Evolutionary conservation across 2,113 vertebrate species (phyloP).

Genomic region (Psilopsiagon aurifrons): DNA sequence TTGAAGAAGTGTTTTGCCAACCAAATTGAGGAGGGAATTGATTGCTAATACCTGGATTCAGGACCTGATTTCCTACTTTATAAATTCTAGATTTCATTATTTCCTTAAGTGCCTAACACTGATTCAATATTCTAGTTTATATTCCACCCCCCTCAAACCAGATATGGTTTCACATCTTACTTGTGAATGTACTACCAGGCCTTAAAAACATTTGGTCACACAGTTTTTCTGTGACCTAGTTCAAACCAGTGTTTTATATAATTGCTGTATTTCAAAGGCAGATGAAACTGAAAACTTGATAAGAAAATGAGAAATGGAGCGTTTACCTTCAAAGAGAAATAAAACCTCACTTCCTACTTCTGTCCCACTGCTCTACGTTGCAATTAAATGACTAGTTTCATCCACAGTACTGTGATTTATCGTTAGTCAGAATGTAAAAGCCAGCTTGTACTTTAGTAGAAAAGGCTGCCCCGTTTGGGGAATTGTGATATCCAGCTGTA

Average conservation of each 20-base stretch:
- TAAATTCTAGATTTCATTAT: neutral
- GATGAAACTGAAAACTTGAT: slow-evolving; percentile 51
- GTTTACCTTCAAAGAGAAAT: slow-evolving; percentile 50
- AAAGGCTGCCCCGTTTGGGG: neutral
- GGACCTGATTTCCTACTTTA: neutral
- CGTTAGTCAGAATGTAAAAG: neutral
- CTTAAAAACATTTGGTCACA: slow-evolving; percentile 38
- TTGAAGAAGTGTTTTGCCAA: neutral
- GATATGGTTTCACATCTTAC: slow-evolving; percentile 10
- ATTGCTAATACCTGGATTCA: neutral
- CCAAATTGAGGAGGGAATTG: neutral
- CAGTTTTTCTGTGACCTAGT: slow-evolving; percentile 20
- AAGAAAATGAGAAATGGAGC: slow-evolving; percentile 33
- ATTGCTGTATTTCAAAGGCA: slow-evolving; percentile 64
- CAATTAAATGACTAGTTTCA: neutral
- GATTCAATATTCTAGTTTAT: slow-evolving; percentile 29
- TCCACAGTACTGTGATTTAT: neutral
- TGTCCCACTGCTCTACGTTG: neutral
- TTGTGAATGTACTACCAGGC: slow-evolving; percentile 9
- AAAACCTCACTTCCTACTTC: slow-evolving; percentile 20
- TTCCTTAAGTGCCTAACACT: neutral
- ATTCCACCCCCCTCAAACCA: neutral
- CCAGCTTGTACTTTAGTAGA: neutral
- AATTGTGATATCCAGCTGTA: neutral
- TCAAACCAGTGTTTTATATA: slow-evolving; percentile 44